Percentiles rank a stretch among this genome's conserved stretches.
These are phyloP conservation scores for Synanceia verrucosa DNA, from an alignment of 2,797 vertebrate species.

Conservation along the genomic window DNA sequence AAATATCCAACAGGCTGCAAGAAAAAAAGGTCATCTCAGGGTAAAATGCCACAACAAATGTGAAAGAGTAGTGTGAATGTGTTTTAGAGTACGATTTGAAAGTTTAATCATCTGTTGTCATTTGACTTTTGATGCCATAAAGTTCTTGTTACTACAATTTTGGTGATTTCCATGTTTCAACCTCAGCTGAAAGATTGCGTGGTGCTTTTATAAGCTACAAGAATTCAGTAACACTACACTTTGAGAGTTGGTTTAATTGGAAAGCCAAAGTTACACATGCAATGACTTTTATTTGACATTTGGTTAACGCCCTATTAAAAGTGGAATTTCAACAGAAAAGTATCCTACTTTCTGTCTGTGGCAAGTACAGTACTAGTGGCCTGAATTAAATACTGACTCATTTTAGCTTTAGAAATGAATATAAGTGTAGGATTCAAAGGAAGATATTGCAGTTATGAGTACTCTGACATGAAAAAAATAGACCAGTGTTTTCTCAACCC, in stretches of 20 bases:
- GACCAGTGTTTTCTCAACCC: too few species aligned
- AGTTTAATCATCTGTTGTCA: background rate
- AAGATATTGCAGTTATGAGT: conserved; percentile 5
- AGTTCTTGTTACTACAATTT: conserved; percentile 48
- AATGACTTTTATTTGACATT: conserved; percentile 59
- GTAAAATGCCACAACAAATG: conserved; percentile 34
- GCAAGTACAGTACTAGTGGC: conserved; percentile 22
- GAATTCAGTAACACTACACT: conserved; percentile 7
- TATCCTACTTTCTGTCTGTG: background rate
- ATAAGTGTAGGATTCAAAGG: background rate
- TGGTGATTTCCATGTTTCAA: conserved; percentile 42
- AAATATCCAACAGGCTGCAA: conserved; percentile 31
- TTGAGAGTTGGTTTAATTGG: conserved; percentile 33
- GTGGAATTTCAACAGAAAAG: conserved; percentile 2
- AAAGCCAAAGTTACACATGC: conserved; percentile 14
- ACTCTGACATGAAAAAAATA: too few species aligned
- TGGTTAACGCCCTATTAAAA: conserved; percentile 19
- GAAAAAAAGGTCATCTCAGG: conserved; percentile 46
- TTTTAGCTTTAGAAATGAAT: background rate
- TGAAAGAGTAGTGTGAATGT: background rate
- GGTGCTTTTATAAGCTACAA: conserved; percentile 8
- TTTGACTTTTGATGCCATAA: conserved; percentile 34
- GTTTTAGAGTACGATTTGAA: background rate
- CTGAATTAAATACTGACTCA: conserved; percentile 22
- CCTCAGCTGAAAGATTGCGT: conserved; percentile 6